phyloP scores from a whole-genome alignment of 2,113 vertebrate species.

The Datnioides undecimradiatus region DNA sequence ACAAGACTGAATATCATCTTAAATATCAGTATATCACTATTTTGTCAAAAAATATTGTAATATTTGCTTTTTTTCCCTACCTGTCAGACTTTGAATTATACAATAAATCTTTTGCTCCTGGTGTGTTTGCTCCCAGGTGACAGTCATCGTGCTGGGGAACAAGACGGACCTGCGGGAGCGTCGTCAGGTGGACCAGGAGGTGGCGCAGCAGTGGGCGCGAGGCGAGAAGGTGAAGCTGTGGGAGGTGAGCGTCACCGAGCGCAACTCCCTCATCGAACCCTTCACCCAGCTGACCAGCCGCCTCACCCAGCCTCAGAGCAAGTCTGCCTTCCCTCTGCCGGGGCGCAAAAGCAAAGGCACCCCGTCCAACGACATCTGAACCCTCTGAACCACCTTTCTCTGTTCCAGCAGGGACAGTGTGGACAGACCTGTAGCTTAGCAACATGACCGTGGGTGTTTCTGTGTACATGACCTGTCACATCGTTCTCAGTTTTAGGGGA shows the following conservation, averaged over 20 bases:
- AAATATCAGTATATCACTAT: no score
- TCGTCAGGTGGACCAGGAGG: constrained; percentile 91
- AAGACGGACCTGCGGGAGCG: constrained; percentile 90
- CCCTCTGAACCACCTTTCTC: neutral
- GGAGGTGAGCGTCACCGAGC: constrained; percentile 93
- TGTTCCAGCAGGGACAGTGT: neutral
- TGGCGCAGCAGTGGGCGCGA: constrained; percentile 92
- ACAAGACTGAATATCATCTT: no score
- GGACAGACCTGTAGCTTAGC: neutral
- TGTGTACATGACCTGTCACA: neutral
- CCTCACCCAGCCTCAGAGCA: constrained; percentile 95
- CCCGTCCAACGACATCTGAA: constrained; percentile 88
- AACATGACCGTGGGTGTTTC: neutral
- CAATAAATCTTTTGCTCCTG: neutral
- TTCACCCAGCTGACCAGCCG: constrained; percentile 93
- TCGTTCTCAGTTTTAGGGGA: neutral
- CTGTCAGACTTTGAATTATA: no score
- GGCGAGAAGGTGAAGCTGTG: constrained; percentile 93
- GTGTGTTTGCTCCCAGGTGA: constrained; percentile 81
- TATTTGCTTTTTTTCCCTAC: no score
- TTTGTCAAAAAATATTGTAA: no score
- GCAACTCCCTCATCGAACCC: constrained; percentile 91
- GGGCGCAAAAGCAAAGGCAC: constrained; percentile 94
- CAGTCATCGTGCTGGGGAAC: constrained; percentile 92
- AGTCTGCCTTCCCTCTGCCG: constrained; percentile 92